Evolutionary conservation across 1,140 invertebrate genomes (phyloP), one percentile per base, ranked within the genome.

Genomic region (Octopus sinensis): DNA sequence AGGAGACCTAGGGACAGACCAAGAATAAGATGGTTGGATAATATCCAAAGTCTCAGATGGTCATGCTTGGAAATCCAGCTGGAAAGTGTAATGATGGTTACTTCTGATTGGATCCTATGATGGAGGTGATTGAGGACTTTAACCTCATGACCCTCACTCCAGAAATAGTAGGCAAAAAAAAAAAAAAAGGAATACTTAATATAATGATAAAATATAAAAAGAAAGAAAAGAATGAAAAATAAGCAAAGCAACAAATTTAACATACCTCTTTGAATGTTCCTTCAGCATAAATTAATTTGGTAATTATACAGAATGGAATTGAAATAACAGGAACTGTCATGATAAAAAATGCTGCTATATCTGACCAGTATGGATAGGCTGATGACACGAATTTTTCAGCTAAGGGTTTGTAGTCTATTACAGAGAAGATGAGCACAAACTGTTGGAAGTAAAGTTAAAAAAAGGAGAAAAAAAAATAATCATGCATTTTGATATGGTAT

Each of bases 341-440:
- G 23, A 89, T 79, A n/a, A 84, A 53, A 73, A 88, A 88, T 13
- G 86, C 89, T 12, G 89, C 5, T 5, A 78, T 80, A 76, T 87
- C 85, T 17, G 86, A 84, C 88, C 89, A 90, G 51, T 23, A 53
- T 12, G 88, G 88, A 78, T 85, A 89, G 52, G 81, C 73, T 30
- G 81, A 78, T 4, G 51, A n/a, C 52, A 81, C 82, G 52, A 86
- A 85, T 78, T 84, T 81, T 4, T 76, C 68, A 2, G 81, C 81
- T 7, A 87, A 75, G n/a, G 87, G 82, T 62, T 83, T 73, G 79
- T 86, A 86, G 23, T 86, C 84, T n/a, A 89, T 81, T 5, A 80
- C 82, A 51, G 83, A 86, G 78, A 88, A 88, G 43, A 88, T 83
- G 13, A 89, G 79, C 53, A 90, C 86, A 80, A 88, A 88, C 89